Evolutionary conservation across 2,797 vertebrate genomes (phyloP), one percentile per base, ranked within the genome.

Genomic region (Poecilia gillii): DNA sequence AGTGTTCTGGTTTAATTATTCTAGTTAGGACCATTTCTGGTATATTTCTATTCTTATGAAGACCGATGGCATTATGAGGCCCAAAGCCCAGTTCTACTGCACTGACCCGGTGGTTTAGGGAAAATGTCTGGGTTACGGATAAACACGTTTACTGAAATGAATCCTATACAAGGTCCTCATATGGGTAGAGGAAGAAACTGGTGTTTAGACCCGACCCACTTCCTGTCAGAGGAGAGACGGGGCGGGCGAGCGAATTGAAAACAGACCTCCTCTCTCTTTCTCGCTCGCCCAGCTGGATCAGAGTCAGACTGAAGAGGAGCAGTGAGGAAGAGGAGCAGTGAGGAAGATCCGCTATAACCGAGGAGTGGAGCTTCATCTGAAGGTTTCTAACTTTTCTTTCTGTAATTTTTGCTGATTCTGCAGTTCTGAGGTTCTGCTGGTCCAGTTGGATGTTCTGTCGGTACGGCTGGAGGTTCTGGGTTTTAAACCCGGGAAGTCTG

Each of bases 161-260:
- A 53, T 53, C 13, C n/a, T 23, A 28, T 14, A 12, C n/a, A 59
- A 59, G 12, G n/a, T 14, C 55, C 55, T 31, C 55, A 31, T 31
- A 59, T n/a, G 55, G 55, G 28, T 59, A 5, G n/a, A 13, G 28
- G 12, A 11, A 12, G 11, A 13, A 28, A n/a, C 12, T 31, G 28
- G 83, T 75, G 75, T 85, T 39, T 76, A 81, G 79, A 84, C 62
- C 33, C 0, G 0, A 51, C 53, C 85, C 62, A 87, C 73, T 88
- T 90, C 85, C 88, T 90, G 85, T 83, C 36, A 72, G 55, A 51
- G 75, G 41, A 70, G 71, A 70, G 73, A 76, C 45, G 41, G 68
- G 64, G 76, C 31, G 70, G 28, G 23, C 72, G 46, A 74, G 76
- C 45, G 41, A 62, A 90, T 90, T 91, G 85, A 85, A 91, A 90